Evolutionary conservation across 2,113 vertebrate genomes (phyloP).

Genomic region (Bos indicus): DNA sequence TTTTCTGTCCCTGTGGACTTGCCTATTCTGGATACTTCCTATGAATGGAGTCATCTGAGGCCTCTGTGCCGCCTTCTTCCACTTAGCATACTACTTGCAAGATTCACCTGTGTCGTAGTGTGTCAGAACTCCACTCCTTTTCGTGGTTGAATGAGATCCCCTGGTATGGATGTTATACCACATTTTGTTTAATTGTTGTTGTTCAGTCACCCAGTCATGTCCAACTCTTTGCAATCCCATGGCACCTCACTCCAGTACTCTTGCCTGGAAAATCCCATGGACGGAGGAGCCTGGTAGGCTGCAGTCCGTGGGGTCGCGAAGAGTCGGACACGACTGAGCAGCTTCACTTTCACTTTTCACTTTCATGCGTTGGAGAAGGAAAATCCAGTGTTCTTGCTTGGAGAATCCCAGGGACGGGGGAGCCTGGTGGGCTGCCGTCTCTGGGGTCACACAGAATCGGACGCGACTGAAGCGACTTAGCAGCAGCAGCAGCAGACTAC

Average conservation of each 20-base stretch:
- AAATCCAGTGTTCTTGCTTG: no score
- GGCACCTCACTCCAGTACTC: no score
- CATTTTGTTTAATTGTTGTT: background rate
- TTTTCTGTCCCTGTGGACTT: background rate
- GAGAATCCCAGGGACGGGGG: no score
- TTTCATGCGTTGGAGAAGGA: no score
- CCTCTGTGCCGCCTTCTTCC: background rate
- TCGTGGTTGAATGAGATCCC: background rate
- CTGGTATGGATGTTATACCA: background rate
- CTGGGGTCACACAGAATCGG: no score
- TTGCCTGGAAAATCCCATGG: no score
- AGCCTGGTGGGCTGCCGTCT: no score
- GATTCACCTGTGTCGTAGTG: background rate
- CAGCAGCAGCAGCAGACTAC: background rate
- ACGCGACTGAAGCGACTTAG: no score
- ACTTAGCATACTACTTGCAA: background rate
- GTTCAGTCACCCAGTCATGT: background rate
- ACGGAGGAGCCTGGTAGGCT: no score
- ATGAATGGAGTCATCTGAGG: background rate
- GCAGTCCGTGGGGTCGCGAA: no score
- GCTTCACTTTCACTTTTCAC: no score
- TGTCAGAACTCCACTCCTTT: background rate
- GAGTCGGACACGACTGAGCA: no score
- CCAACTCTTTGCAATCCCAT: background rate
- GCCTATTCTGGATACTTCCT: background rate